These are phyloP conservation scores for Tragelaphus buxtoni DNA, from an alignment of 2,113 vertebrate genomes.

Conservation along the genomic window DNA sequence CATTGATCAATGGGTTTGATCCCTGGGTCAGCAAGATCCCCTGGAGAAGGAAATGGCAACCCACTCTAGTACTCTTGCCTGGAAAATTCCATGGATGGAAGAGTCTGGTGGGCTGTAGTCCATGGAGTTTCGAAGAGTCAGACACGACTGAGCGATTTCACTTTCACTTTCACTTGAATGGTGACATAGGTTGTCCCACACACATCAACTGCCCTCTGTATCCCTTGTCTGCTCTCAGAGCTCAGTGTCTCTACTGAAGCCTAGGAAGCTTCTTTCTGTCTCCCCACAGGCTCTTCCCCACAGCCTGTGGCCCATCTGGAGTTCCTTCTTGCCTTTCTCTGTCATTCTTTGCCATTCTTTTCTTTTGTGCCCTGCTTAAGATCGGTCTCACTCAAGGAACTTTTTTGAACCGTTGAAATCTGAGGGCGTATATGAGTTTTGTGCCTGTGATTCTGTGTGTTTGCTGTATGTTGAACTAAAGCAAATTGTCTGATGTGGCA, in stretches of 20 bases:
- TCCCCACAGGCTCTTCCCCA: not conserved
- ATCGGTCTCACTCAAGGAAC: accelerated
- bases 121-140: not conserved
- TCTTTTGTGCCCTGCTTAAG: not conserved
- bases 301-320: too few relatives aligned
- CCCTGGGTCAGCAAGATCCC: not conserved
- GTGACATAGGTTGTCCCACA: not conserved
- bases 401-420: not conserved
- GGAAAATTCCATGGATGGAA: not conserved
- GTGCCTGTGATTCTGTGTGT: not conserved
- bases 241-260: not conserved
- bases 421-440: not conserved
- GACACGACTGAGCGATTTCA: not conserved
- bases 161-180: not conserved
- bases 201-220: too few relatives aligned
- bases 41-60: not conserved
- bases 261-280: not conserved
- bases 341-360: not conserved
- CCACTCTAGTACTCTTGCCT: not conserved
- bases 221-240: not conserved
- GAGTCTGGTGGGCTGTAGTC: not conserved
- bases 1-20: not conserved
- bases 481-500: not conserved
- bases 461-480: not conserved
- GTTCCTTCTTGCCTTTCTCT: not conserved